Evolutionary conservation across 92 coral and sea anemone species (phyloP).

Genomic region (Paragorgia papillata): DNA sequence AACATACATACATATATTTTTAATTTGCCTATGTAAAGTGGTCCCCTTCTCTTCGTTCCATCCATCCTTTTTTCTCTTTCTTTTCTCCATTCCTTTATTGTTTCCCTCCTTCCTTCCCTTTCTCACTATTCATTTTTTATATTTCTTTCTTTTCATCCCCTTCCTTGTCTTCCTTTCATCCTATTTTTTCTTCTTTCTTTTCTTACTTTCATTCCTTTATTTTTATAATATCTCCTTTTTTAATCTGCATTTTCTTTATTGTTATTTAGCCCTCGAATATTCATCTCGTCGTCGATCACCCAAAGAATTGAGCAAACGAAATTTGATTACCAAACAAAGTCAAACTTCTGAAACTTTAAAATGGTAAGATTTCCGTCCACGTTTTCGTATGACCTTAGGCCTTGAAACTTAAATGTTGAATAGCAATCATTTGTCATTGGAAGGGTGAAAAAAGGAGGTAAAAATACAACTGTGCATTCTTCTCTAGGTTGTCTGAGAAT

Average conservation of each 20-base stretch:
- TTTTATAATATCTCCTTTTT: not conserved
- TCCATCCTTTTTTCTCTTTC: not conserved
- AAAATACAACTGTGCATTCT: too few relatives aligned
- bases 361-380: constrained; percentile 65
- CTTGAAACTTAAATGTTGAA: too few relatives aligned
- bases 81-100: not conserved
- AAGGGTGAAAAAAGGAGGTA: not conserved
- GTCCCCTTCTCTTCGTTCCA: too few relatives aligned
- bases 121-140: not conserved
- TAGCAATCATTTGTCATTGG: too few relatives aligned
- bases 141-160: not conserved
- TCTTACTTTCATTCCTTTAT: not conserved
- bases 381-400: not conserved
- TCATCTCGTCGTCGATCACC: constrained; percentile 59
- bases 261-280: constrained; percentile 40
- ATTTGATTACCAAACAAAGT: constrained; percentile 58
- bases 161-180: not conserved
- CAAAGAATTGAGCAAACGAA: constrained; percentile 63
- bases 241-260: not conserved
- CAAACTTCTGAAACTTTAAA: constrained; percentile 80
- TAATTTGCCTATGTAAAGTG: too few relatives aligned
- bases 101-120: constrained; percentile 2
- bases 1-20: too few relatives aligned
- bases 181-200: not conserved
- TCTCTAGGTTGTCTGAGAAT: constrained; percentile 84